Conservation (phyloP, 1,140 invertebrate species). For the Telenomus remus region DNA sequence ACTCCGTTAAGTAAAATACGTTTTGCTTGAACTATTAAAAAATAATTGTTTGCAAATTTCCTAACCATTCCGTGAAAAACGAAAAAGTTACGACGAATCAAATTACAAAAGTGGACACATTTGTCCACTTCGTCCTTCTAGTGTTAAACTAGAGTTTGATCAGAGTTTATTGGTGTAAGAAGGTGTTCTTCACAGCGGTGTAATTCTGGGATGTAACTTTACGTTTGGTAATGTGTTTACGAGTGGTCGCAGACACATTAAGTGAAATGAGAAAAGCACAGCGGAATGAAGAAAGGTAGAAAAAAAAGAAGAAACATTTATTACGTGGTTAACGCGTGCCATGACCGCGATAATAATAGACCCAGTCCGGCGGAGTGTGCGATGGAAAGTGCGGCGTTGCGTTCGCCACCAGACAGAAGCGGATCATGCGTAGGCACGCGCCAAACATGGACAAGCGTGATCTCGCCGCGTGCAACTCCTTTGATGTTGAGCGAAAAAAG, state of each 20-base stretch:
- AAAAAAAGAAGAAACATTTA: slow-evolving; percentile 11
- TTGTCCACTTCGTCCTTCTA: no score
- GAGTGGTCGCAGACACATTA: neutral
- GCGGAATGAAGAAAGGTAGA: slow-evolving; percentile 1
- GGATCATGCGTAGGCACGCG: slow-evolving; percentile 58
- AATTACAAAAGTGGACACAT: no score
- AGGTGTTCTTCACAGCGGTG: no score
- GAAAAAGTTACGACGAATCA: no score
- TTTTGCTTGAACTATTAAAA: no score
- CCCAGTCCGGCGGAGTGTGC: slow-evolving; percentile 22
- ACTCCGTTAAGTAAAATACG: no score
- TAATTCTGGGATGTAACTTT: no score
- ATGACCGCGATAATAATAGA: slow-evolving; percentile 53
- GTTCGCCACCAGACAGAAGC: slow-evolving; percentile 54
- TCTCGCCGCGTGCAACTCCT: slow-evolving; percentile 42
- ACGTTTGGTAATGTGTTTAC: no score
- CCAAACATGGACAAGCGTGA: slow-evolving; percentile 57
- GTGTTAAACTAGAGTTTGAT: no score
- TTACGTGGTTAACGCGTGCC: slow-evolving; percentile 46
- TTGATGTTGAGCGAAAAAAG: slow-evolving; percentile 48
- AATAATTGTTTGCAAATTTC: no score
- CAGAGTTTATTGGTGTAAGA: no score
- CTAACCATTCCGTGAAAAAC: no score
- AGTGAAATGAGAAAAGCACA: slow-evolving; percentile 12
- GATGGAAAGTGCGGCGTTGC: slow-evolving; percentile 43